Evolutionary conservation across 2,113 vertebrate species (phyloP).

Genomic region (Oryzias javanicus): DNA sequence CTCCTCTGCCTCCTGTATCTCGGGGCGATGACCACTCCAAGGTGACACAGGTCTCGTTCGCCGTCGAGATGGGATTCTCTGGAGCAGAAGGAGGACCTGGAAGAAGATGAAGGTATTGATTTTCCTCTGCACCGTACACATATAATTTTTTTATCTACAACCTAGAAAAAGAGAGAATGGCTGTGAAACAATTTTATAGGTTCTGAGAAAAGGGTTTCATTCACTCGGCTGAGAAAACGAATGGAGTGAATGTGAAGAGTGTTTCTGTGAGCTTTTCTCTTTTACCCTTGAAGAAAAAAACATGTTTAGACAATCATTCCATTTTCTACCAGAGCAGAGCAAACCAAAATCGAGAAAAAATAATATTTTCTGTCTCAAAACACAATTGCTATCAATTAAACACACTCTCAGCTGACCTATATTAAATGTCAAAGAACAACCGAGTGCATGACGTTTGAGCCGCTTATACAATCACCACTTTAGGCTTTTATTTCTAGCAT

Average conservation of each 20-base stretch:
- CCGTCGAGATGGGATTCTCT: conserved; percentile 79
- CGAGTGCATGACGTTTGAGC: no score
- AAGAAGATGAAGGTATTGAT: neutral
- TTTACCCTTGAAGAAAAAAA: no score
- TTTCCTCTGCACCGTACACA: neutral
- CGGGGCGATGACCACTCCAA: conserved; percentile 81
- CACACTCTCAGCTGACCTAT: no score
- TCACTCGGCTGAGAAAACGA: neutral
- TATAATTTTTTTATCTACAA: neutral
- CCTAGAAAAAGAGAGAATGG: neutral
- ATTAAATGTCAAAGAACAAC: no score
- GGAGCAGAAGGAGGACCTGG: conserved; percentile 80
- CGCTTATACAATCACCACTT: no score
- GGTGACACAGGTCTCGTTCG: conserved; percentile 82
- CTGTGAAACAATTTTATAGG: neutral
- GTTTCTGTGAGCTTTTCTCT: neutral
- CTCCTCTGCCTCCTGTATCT: conserved; percentile 77
- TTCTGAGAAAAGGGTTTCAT: neutral
- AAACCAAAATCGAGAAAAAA: no score
- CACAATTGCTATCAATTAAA: no score
- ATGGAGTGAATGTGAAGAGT: neutral
- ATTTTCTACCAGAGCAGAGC: no score
- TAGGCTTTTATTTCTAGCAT: no score
- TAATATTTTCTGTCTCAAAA: no score
- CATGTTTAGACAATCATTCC: no score